Evolutionary conservation across 2,797 vertebrate genomes (phyloP).

Genomic region (Hipposideros larvatus): DNA sequence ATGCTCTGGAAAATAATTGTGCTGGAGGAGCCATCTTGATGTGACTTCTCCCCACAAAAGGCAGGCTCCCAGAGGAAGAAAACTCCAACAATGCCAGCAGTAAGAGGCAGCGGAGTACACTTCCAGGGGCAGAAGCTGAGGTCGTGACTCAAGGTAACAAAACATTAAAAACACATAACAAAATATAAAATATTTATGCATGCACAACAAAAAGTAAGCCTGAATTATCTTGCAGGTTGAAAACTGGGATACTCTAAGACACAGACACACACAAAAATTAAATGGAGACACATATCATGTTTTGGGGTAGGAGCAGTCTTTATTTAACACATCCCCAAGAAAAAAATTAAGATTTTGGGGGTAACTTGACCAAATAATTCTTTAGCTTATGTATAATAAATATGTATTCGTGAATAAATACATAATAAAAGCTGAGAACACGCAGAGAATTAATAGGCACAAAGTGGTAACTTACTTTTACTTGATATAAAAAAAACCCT

Average conservation of each 20-base stretch:
- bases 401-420: not conserved
- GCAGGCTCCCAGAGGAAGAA: not conserved
- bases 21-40: not conserved
- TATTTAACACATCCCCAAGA: not conserved
- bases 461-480: not conserved
- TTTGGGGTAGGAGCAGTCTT: not conserved
- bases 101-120: not conserved
- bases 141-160: not conserved
- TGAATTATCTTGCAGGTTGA: not conserved
- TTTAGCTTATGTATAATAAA: constrained; percentile 33
- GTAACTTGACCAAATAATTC: not conserved
- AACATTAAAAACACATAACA: not conserved
- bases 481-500: not conserved
- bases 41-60: not conserved
- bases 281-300: not conserved
- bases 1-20: not conserved
- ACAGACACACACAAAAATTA: not conserved
- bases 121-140: not conserved
- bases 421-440: not conserved
- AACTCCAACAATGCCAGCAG: not conserved
- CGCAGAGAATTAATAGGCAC: not conserved
- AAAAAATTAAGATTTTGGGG: not conserved
- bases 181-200: not conserved
- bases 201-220: not conserved
- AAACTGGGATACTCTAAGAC: not conserved